Conservation (phyloP, 2,888 invertebrate species). For the Limnephilus auricula region DNA sequence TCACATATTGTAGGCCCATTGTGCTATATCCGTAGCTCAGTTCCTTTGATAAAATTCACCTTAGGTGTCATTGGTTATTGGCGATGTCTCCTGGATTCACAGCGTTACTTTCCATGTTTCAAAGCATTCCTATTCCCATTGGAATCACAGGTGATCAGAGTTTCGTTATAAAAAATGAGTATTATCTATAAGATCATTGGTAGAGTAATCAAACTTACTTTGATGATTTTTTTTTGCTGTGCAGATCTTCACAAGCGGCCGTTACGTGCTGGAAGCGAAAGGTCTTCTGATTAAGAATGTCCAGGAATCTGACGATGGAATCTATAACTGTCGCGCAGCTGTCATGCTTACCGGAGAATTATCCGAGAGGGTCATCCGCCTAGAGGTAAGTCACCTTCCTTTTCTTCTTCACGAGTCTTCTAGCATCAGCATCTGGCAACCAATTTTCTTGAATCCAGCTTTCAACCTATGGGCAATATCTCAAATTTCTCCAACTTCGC, state of each 20-base stretch:
- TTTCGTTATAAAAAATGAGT: no score
- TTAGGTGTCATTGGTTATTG: no score
- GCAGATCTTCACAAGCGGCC: conserved; percentile 82
- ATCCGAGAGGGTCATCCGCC: conserved; percentile 86
- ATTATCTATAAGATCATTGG: no score
- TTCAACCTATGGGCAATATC: background rate
- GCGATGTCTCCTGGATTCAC: no score
- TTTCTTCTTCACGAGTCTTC: background rate
- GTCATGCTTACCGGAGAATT: conserved; percentile 89
- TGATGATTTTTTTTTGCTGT: background rate
- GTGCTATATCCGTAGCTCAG: background rate
- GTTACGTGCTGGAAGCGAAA: conserved; percentile 85
- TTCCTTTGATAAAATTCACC: background rate
- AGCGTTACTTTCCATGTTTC: no score
- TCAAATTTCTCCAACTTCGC: background rate
- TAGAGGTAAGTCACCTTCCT: conserved; percentile 79
- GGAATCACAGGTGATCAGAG: no score
- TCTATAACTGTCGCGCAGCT: conserved; percentile 92
- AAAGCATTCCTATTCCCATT: no score
- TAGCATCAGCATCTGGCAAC: background rate
- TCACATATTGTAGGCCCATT: background rate
- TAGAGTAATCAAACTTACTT: background rate
- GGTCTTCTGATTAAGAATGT: conserved; percentile 88
- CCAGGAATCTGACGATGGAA: conserved; percentile 89
- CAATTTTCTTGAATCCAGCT: background rate